Percentiles rank a stretch among this genome's conserved stretches.
Evolutionary conservation across 1,140 invertebrate genomes (phyloP).

Genomic region (Diuraphis noxia): DNA sequence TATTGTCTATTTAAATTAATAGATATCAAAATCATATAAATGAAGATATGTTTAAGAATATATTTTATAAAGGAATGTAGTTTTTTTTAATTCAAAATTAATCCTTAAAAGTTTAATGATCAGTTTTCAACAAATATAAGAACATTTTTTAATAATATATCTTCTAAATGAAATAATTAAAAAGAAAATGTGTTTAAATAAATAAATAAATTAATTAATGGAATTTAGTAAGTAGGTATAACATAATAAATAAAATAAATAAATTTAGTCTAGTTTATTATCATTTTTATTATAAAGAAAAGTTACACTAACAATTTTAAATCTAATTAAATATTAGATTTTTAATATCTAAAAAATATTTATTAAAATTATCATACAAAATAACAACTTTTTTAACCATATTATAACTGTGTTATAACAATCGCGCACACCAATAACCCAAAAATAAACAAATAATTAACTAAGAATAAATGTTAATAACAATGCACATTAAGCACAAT

Average conservation of each 20-base stretch:
- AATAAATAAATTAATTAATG: neutral
- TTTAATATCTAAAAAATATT: too few species aligned
- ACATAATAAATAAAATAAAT: neutral
- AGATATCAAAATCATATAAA: neutral
- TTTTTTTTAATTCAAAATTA: too few species aligned
- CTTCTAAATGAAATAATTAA: neutral
- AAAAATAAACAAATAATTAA: neutral
- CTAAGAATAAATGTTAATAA: neutral
- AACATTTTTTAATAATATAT: neutral
- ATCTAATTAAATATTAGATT: slow-evolving; percentile 25
- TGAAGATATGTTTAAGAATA: neutral
- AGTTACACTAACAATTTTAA: neutral
- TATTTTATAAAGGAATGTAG: neutral
- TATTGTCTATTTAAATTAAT: neutral
- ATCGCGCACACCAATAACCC: neutral
- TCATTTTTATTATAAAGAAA: slow-evolving; percentile 40
- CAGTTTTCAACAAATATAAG: neutral
- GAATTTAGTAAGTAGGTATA: neutral
- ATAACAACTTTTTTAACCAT: slow-evolving; percentile 20
- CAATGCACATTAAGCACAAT: neutral
- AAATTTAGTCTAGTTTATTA: slow-evolving; percentile 26
- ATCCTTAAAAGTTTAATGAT: neutral
- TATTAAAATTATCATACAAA: too few species aligned
- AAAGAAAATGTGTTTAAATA: neutral
- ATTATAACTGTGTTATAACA: neutral